Percentiles rank a stretch among this genome's conserved stretches.
These are phyloP conservation scores for Harpagoxenus sublaevis DNA, from an alignment of 2,888 invertebrate genomes.

Conservation along the genomic window DNA sequence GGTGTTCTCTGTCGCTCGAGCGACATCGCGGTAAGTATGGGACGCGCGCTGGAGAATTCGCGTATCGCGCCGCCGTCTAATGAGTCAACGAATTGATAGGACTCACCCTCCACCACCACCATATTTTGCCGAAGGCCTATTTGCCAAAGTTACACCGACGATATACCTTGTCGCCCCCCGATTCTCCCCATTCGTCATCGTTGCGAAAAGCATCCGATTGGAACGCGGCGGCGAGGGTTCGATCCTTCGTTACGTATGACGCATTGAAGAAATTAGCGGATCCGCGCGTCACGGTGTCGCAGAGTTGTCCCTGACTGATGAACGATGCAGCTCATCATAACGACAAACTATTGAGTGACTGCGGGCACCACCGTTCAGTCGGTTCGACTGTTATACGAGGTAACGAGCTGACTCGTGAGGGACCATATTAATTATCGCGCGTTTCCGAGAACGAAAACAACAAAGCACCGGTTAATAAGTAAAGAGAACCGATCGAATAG, in stretches of 20 bases:
- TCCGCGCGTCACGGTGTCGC: constrained; percentile 43
- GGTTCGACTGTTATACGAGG: constrained; percentile 43
- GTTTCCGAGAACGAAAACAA: neutral
- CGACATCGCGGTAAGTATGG: too few species aligned
- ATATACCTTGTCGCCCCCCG: neutral
- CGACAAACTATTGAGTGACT: constrained; percentile 37
- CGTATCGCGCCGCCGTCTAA: constrained; percentile 26
- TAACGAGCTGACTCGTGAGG: constrained; percentile 47
- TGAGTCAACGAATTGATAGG: constrained; percentile 51
- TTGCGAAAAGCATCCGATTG: constrained; percentile 43
- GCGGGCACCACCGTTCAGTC: neutral
- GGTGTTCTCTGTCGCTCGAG: too few species aligned
- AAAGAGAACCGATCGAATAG: neutral
- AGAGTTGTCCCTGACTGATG: constrained; percentile 48
- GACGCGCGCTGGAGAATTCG: constrained; percentile 19
- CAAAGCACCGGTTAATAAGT: neutral
- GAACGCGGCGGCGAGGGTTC: constrained; percentile 40
- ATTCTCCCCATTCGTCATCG: neutral
- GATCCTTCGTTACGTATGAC: constrained; percentile 53
- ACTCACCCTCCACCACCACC: neutral
- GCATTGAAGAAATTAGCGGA: constrained; percentile 53
- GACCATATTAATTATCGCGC: constrained; percentile 40
- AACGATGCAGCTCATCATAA: constrained; percentile 37
- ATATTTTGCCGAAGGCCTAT: constrained; percentile 31
- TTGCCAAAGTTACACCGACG: constrained; percentile 39